Evolutionary conservation across 2,797 vertebrate genomes (phyloP).

Genomic region (Echeneis naucrates): DNA sequence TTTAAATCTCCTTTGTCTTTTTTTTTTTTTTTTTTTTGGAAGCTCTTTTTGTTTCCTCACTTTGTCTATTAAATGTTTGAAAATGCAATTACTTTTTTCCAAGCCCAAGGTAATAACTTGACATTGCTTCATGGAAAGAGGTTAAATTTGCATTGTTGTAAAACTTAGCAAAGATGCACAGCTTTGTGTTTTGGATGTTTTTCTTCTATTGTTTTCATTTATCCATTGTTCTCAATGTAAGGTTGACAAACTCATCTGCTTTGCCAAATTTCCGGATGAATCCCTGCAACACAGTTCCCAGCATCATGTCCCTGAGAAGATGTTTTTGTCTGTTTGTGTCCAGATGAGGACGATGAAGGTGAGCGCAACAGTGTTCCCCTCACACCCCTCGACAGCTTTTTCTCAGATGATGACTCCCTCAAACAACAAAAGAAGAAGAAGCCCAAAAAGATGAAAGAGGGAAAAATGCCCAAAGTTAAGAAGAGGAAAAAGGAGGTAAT

Average conservation of each 20-base stretch:
- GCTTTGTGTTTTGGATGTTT: background rate
- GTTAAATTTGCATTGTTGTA: background rate
- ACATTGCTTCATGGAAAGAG: background rate
- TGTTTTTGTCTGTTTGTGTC: conserved; percentile 47
- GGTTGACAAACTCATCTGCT: background rate
- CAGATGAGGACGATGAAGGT: conserved; percentile 91
- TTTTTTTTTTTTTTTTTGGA: background rate
- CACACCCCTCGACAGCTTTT: conserved; percentile 89
- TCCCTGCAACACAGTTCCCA: background rate
- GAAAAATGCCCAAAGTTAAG: conserved; percentile 90
- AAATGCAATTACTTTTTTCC: background rate
- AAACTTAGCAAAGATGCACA: background rate
- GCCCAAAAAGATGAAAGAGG: conserved; percentile 92
- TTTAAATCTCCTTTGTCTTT: background rate
- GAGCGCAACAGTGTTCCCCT: conserved; percentile 82
- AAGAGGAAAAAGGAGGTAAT: conserved; percentile 96
- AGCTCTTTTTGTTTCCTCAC: background rate
- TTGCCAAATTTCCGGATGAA: background rate
- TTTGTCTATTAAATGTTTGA: background rate
- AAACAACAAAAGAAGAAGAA: conserved; percentile 93
- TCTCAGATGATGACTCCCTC: conserved; percentile 86
- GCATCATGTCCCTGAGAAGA: background rate
- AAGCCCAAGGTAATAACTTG: background rate
- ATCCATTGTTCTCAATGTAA: background rate
- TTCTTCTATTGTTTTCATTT: background rate